A percentile compares a stretch with the other conserved stretches of the same genome.
phyloP scores from a whole-genome alignment of 2,113 vertebrate species.

The Nyctereutes procyonoides region DNA sequence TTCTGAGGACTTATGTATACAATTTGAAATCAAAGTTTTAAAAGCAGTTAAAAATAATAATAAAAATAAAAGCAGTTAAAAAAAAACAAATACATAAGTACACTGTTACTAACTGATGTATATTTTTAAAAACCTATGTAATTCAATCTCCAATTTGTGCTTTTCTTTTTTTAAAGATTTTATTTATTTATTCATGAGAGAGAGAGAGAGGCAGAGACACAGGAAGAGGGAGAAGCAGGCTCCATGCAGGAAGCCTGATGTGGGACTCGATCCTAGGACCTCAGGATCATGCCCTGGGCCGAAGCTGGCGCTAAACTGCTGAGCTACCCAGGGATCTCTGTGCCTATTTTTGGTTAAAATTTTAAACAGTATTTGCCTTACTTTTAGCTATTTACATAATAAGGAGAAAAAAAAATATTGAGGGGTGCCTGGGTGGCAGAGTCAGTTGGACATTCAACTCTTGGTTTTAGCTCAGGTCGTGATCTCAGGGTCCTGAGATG shows the following conservation, averaged over 20 bases:
- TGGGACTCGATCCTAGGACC: too few relatives aligned
- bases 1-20: neutral
- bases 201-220: too few relatives aligned
- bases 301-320: too few relatives aligned
- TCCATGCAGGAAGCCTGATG: too few relatives aligned
- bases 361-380: neutral
- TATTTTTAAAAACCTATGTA: neutral
- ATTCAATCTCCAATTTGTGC: neutral
- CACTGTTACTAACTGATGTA: neutral
- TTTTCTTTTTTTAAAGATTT: too few relatives aligned
- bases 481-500: neutral
- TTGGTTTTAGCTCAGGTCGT: neutral
- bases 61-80: neutral
- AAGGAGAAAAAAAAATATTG: conserved; percentile 33
- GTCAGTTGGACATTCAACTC: neutral
- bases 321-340: neutral
- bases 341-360: conserved; percentile 3
- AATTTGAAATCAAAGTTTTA: conserved; percentile 1
- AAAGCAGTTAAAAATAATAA: neutral
- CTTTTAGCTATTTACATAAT: neutral
- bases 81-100: neutral
- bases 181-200: too few relatives aligned
- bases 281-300: too few relatives aligned
- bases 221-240: too few relatives aligned
- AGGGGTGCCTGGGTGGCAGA: neutral